Base-by-base conservation (phyloP, 2,113 vertebrate genomes). In the Antennarius striatus region DNA sequence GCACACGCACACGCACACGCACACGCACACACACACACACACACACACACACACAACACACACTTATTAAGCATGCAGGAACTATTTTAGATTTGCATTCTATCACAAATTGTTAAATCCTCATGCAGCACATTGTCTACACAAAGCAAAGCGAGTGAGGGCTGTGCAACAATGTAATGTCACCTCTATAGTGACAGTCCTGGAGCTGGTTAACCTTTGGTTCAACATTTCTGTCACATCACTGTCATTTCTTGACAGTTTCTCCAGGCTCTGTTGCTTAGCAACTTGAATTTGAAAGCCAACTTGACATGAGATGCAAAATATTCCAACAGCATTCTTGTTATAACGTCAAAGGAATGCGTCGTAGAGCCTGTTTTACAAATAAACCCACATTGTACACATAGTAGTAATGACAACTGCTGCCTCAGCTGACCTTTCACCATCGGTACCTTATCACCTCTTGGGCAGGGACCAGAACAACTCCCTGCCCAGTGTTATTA, bases 121-220 rank as follows among this genome's bases (percentile, higher is more conserved):
- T 16, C 49, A 6, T 15, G 45, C n/a, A 32, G 10, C 15, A 3
- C 40, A 42, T 22, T 60, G 28, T 60, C 36, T 3, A 63, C 55
- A 57, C 46, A 71, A 40, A 68, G 15, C n/a, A 68, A 45, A 36
- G 1, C 22, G 10, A 28, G 15, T 47, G 22, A 48, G 53, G 32
- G 53, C 40, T 79, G 29, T 70, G 40, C 43, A 65, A 74, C 64
- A 60, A 63, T 64, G n/a, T 39, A 79, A 32, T 61, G 67, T 71
- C 55, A 73, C 59, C 56, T 28, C 51, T 54, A 30, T 54, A 70
- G 14, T 16, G 9, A 68, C 55, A 47, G 9, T 16, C 15, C 53
- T 22, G 16, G 4, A 12, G 7, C 51, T 28, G 28, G 58, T 56
- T 56, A 59, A 71, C 39, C 1, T 67, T 76, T 57, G 58, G 52